phyloP scores from a whole-genome alignment of 2,113 vertebrate genomes.

The Empidonax traillii region DNA sequence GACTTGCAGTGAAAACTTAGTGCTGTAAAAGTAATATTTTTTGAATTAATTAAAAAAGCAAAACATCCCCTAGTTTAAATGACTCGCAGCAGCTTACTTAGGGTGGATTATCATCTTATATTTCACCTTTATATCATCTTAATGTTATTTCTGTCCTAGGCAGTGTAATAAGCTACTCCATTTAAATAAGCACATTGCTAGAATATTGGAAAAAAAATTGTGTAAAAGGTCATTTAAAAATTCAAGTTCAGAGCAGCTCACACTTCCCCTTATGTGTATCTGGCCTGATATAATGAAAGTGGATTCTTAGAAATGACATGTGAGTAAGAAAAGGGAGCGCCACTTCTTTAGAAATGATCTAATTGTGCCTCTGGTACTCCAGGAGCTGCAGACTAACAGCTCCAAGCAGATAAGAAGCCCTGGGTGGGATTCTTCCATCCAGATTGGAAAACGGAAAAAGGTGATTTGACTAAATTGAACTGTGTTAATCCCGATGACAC shows the following conservation, averaged over 20 bases:
- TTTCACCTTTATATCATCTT: slow-evolving; percentile 27
- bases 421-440: neutral
- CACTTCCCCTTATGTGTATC: neutral
- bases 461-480: neutral
- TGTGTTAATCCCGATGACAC: neutral
- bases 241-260: neutral
- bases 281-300: neutral
- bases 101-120: slow-evolving; percentile 4
- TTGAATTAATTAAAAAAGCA: slow-evolving; percentile 24
- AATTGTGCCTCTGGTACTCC: neutral
- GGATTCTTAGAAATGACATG: neutral
- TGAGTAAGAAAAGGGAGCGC: neutral
- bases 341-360: neutral
- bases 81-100: neutral
- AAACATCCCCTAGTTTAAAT: slow-evolving; percentile 34
- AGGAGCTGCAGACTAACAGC: neutral
- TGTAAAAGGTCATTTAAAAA: slow-evolving; percentile 23
- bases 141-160: slow-evolving; percentile 28
- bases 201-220: slow-evolving; percentile 6
- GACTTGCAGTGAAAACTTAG: neutral
- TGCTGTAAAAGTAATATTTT: slow-evolving; percentile 8
- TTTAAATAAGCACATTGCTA: slow-evolving; percentile 26
- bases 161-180: neutral
- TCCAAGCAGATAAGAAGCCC: neutral
- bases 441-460: neutral